Conservation (phyloP, 1,140 invertebrate species). For the Hycleus cichorii region DNA sequence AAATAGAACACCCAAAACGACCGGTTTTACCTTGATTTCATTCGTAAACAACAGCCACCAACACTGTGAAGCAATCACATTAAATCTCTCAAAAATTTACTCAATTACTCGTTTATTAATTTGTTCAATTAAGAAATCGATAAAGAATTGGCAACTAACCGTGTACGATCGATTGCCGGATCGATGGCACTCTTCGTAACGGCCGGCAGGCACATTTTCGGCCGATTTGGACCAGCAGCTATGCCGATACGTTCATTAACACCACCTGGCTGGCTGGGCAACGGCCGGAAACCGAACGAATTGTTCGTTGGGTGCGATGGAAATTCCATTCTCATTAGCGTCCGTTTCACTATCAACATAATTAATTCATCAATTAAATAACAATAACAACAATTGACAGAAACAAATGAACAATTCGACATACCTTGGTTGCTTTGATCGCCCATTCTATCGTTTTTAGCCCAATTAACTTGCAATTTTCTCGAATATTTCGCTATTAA, state of each 20-base stretch:
- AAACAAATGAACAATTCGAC: too few species aligned
- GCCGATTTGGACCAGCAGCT: conserved; percentile 20
- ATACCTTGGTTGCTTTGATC: too few species aligned
- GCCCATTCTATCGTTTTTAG: too few species aligned
- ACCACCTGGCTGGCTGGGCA: conserved; percentile 16
- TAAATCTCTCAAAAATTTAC: too few species aligned
- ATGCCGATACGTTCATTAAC: conserved; percentile 10
- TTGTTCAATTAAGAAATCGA: too few species aligned
- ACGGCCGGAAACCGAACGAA: conserved; percentile 24
- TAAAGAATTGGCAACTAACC: conserved; percentile 16
- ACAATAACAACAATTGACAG: too few species aligned
- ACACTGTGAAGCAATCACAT: background rate
- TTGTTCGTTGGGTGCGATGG: conserved; percentile 14
- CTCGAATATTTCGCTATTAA: too few species aligned
- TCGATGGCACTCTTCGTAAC: conserved; percentile 26
- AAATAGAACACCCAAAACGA: background rate
- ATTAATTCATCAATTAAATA: too few species aligned
- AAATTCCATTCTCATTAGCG: conserved; percentile 27
- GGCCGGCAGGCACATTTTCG: conserved; percentile 35
- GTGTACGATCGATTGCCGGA: conserved; percentile 26
- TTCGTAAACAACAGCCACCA: too few species aligned
- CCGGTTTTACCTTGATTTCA: too few species aligned
- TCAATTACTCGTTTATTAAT: too few species aligned
- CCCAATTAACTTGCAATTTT: too few species aligned
- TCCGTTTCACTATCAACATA: background rate